Percentiles rank a stretch among this genome's conserved stretches.
phyloP scores from a whole-genome alignment of 2,797 vertebrate species.

The Oreochromis grahami region DNA sequence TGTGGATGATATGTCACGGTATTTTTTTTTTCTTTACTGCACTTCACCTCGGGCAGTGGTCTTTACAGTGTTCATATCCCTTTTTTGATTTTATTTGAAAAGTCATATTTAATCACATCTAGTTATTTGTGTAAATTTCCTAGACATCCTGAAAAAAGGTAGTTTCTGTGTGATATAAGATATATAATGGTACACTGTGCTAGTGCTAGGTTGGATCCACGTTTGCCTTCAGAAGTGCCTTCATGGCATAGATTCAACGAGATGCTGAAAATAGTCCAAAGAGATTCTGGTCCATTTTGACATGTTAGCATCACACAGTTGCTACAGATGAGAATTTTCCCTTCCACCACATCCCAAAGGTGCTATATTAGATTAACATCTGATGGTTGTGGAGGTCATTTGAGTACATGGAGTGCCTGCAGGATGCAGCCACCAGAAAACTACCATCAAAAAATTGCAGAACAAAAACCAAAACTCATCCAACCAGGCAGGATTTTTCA shows the following conservation, averaged over 20 bases:
- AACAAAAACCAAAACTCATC: background rate
- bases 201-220: background rate
- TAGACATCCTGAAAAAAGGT: rapidly evolving
- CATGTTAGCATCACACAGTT: background rate
- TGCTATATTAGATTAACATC: background rate
- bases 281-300: background rate
- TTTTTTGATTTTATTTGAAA: background rate
- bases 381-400: background rate
- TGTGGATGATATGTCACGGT: conserved; percentile 14
- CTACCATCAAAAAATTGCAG: background rate
- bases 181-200: rapidly evolving
- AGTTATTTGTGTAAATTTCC: background rate
- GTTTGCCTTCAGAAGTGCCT: background rate
- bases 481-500: background rate
- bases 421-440: background rate
- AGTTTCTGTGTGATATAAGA: background rate
- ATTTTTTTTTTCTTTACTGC: background rate
- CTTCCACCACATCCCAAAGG: background rate
- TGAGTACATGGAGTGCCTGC: background rate
- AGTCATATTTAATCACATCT: background rate
- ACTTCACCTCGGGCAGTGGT: background rate
- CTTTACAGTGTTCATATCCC: background rate
- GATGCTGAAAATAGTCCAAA: background rate
- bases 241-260: background rate
- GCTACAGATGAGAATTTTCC: background rate